Base-by-base conservation (phyloP, 1,140 invertebrate genomes). In the Panonychus citri region DNA sequence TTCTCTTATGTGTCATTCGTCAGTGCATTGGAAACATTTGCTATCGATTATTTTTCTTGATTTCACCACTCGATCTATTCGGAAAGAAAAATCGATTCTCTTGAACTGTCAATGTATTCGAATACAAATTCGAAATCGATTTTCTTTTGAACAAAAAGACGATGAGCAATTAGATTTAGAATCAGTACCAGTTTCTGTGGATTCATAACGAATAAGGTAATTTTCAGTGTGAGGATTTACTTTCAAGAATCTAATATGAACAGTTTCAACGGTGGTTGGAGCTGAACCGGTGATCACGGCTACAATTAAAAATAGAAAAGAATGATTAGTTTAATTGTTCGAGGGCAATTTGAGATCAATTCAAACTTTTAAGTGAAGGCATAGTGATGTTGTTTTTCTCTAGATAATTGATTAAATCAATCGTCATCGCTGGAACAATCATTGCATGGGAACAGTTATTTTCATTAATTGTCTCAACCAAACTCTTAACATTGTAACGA, bases 151-250 rank as follows among this genome's bases (percentile, higher is more conserved):
- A n/a, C n/a, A n/a, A n/a, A n/a, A n/a, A n/a, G n/a, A n/a, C n/a
- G n/a, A n/a, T n/a, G n/a, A n/a, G n/a, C n/a, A n/a, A n/a, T n/a
- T n/a, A n/a, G n/a, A n/a, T n/a, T n/a, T n/a, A n/a, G n/a, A n/a
- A n/a, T n/a, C n/a, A n/a, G n/a, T 46, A 37, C 54, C 15, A 19
- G 25, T 57, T 54, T 61, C 60, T n/a, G 60, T 61, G 1, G 57
- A 57, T 15, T 58, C 60, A 56, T 61, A 61, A 17, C 58, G 46
- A 34, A 60, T 55, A n/a, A 55, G 49, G n/a, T 60, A 43, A n/a
- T 53, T 28, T 13, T 51, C 34, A 17, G 25, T 28, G 19, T 17
- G 21, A 7, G 57, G 40, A 12, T 56, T 34, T 21, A 39, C 19
- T 37, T 59, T 48, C 17, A 53, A n/a, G n/a, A 57, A 53, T 26